These are phyloP conservation scores for Manacus vitellinus DNA, from an alignment of 2,113 vertebrate genomes.

Conservation along the genomic window DNA sequence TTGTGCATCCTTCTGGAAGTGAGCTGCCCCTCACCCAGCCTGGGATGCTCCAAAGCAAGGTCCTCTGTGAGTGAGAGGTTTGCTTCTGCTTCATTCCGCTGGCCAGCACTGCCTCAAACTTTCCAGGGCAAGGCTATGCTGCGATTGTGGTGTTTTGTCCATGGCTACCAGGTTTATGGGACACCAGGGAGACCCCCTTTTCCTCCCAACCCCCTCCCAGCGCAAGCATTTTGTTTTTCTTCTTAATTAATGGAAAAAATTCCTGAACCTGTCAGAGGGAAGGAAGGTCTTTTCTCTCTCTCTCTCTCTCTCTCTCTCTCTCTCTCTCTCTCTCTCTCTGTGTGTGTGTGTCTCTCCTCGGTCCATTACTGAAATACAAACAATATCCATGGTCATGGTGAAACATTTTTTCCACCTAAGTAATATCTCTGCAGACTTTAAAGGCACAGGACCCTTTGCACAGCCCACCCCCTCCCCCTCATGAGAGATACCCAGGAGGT, in stretches of 20 bases:
- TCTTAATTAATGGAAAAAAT: constrained; percentile 75
- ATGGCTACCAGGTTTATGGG: constrained; percentile 29
- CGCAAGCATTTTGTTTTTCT: constrained; percentile 57
- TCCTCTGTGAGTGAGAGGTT: not conserved
- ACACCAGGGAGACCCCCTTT: constrained; percentile 51
- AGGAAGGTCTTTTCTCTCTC: constrained; percentile 37
- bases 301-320: not conserved
- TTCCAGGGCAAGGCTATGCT: constrained; percentile 57
- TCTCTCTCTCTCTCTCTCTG: not conserved
- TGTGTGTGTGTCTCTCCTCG: not conserved
- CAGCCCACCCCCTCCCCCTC: rapidly evolving
- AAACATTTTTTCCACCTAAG: constrained; percentile 63
- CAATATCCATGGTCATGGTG: constrained; percentile 18
- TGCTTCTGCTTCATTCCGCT: rapidly evolving
- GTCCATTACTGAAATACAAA: constrained; percentile 67
- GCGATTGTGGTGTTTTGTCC: constrained; percentile 32
- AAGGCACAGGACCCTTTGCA: not conserved
- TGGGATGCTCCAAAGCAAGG: not conserved
- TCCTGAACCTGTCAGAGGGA: constrained; percentile 66
- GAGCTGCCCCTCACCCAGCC: not conserved
- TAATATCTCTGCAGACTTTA: not conserved
- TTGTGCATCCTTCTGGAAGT: not conserved
- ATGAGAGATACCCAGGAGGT: not conserved
- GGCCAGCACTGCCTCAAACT: constrained; percentile 4
- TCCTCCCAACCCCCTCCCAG: constrained; percentile 8